Evolutionary conservation across 2,797 vertebrate species (phyloP).

Genomic region (Manis crassicaudata): DNA sequence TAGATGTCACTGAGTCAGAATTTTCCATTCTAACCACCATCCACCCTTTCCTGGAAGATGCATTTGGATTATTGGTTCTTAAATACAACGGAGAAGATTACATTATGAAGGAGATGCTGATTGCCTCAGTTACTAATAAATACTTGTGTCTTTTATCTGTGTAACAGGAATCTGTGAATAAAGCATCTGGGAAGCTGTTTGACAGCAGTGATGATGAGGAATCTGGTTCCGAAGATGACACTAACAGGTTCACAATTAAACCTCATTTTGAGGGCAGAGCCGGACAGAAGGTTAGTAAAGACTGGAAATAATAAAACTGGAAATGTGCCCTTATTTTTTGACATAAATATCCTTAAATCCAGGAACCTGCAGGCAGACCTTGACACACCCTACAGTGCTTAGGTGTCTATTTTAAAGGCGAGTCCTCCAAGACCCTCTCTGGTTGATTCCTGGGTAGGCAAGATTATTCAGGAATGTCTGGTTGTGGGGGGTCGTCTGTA

Average conservation of each 20-base stretch:
- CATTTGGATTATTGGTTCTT: not conserved
- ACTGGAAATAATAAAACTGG: not conserved
- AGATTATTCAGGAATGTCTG: not conserved
- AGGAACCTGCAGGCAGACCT: not conserved
- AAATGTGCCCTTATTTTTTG: not conserved
- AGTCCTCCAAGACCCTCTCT: not conserved
- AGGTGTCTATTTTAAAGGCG: not conserved
- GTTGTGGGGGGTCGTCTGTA: not conserved
- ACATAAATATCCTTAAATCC: not conserved
- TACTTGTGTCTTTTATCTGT: not conserved
- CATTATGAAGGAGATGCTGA: not conserved
- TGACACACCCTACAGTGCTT: not conserved
- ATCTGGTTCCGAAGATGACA: conserved; percentile 82
- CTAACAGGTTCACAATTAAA: conserved; percentile 91
- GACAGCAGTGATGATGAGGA: conserved; percentile 91
- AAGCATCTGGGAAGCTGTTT: conserved; percentile 88
- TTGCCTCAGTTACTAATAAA: not conserved
- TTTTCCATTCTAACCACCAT: not conserved
- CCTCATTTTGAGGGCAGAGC: conserved; percentile 96
- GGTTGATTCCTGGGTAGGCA: not conserved
- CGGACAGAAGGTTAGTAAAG: conserved; percentile 93
- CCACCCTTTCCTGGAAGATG: not conserved
- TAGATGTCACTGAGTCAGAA: not conserved
- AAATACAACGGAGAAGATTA: not conserved
- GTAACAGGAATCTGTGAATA: conserved; percentile 70